Evolutionary conservation across 2,797 vertebrate species (phyloP).

Genomic region (Aldrovandia affinis): DNA sequence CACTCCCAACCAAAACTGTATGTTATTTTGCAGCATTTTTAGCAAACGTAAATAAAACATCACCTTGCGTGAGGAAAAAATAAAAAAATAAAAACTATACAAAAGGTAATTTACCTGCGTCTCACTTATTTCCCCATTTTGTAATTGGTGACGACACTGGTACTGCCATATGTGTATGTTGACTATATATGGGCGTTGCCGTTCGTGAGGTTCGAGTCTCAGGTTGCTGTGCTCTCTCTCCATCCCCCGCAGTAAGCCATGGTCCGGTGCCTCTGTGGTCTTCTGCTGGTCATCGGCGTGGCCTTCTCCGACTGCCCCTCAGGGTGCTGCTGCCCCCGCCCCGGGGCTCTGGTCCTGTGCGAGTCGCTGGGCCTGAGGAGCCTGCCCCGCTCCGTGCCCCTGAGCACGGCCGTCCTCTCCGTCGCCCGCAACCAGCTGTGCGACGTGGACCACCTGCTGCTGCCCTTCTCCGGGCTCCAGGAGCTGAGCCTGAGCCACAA

Average conservation of each 20-base stretch:
- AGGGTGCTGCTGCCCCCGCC: constrained; percentile 74
- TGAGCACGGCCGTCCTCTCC: constrained; percentile 69
- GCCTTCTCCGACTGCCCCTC: constrained; percentile 64
- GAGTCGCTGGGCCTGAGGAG: constrained; percentile 76
- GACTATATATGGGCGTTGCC: background rate
- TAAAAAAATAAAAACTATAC: background rate
- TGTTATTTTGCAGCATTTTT: background rate
- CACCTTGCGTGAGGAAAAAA: background rate
- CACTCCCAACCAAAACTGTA: background rate
- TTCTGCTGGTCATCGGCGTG: constrained; percentile 66
- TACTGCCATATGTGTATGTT: background rate
- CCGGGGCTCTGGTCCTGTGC: constrained; percentile 70
- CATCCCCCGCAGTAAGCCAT: constrained; percentile 69
- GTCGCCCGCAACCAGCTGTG: constrained; percentile 77
- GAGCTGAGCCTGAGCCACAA: constrained; percentile 80
- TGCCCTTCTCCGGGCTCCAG: constrained; percentile 68
- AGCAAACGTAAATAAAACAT: background rate
- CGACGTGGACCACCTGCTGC: constrained; percentile 73
- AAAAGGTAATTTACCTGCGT: no score
- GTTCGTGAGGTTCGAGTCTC: background rate
- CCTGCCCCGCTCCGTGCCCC: constrained; percentile 71
- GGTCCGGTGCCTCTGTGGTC: constrained; percentile 60
- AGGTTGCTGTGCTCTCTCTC: constrained; percentile 35
- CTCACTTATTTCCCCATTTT: background rate
- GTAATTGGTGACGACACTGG: background rate